These are phyloP conservation scores for Zele albiditarsus DNA, from an alignment of 2,888 invertebrate genomes.

Conservation along the genomic window DNA sequence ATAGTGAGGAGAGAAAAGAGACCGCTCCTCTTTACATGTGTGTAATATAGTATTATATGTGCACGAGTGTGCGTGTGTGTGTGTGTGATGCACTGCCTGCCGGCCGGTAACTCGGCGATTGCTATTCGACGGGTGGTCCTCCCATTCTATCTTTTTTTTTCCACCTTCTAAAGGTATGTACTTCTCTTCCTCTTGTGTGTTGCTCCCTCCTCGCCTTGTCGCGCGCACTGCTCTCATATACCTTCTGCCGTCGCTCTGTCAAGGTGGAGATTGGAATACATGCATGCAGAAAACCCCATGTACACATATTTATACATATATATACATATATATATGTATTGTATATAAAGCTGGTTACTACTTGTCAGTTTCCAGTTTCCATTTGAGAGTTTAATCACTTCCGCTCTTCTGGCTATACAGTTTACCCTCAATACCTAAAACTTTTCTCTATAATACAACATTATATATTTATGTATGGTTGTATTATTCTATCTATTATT, in stretches of 20 bases:
- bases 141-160: constrained; percentile 37
- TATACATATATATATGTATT: constrained; percentile 20
- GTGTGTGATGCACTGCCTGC: constrained; percentile 25
- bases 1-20: constrained; percentile 21
- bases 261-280: constrained; percentile 39
- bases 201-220: constrained; percentile 34
- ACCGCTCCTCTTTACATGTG: background rate
- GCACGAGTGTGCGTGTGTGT: background rate
- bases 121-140: constrained; percentile 48
- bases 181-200: constrained; percentile 41
- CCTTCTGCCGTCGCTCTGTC: constrained; percentile 34
- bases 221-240: constrained; percentile 36
- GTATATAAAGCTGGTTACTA: constrained; percentile 40
- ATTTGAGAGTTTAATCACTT: constrained; percentile 63
- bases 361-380: constrained; percentile 60
- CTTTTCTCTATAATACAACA: constrained; percentile 6
- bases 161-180: constrained; percentile 31
- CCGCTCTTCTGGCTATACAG: constrained; percentile 48
- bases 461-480: constrained; percentile 7
- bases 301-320: background rate
- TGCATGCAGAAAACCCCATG: constrained; percentile 15
- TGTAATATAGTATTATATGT: background rate
- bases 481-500: constrained; percentile 16
- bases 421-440: constrained; percentile 35
- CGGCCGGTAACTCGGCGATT: constrained; percentile 32